Conservation (phyloP, 2,113 vertebrate species). For the Rhynchomys soricoides region DNA sequence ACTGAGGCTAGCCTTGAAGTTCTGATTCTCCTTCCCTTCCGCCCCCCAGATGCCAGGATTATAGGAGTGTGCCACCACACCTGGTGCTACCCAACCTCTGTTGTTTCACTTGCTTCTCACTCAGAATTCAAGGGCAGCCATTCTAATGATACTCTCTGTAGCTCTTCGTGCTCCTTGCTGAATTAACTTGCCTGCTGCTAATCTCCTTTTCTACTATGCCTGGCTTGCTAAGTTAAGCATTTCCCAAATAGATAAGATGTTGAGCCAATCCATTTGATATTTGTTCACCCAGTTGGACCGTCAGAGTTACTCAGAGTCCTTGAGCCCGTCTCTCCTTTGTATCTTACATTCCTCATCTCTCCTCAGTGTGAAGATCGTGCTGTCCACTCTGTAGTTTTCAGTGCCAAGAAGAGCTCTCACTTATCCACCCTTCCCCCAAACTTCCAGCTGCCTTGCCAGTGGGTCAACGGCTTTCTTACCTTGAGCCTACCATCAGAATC, state of each 20-base stretch:
- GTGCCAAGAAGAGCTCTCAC: neutral
- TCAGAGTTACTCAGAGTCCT: neutral
- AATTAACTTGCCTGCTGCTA: neutral
- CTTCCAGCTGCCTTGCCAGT: neutral
- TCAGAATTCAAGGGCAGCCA: neutral
- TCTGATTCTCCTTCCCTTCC: neutral
- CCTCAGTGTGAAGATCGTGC: neutral
- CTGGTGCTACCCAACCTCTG: neutral
- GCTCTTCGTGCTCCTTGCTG: neutral
- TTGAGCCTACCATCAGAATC: neutral
- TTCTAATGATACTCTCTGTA: neutral
- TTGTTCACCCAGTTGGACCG: neutral
- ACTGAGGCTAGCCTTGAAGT: neutral
- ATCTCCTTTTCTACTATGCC: neutral
- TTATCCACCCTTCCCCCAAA: neutral
- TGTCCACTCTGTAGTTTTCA: neutral
- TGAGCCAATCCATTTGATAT: neutral
- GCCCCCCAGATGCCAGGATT: neutral
- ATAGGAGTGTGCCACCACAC: neutral
- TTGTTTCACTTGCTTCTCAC: neutral
- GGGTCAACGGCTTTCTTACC: neutral
- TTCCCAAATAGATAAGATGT: neutral
- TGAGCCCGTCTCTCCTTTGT: neutral
- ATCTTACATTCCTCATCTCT: neutral
- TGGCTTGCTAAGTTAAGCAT: neutral